Percentiles rank a stretch among this genome's conserved stretches.
Conservation (phyloP, 2,113 vertebrate species). For the Trogon surrucura region DNA sequence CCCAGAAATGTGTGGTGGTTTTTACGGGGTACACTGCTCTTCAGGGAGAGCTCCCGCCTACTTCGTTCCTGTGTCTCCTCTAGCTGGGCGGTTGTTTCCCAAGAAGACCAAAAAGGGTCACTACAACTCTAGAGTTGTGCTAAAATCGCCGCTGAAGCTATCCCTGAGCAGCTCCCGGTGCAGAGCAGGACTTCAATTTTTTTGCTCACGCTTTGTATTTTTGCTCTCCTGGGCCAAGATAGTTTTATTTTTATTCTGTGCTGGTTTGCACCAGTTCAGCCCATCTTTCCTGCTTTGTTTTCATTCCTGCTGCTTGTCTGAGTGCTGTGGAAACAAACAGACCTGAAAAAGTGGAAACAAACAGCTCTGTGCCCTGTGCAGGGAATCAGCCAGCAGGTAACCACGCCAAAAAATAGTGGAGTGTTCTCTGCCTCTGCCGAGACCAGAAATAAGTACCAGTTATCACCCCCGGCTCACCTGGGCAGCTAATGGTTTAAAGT, state of each 20-base stretch:
- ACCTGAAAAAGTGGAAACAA: neutral
- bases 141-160: neutral
- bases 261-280: neutral
- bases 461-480: neutral
- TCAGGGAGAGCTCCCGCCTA: neutral
- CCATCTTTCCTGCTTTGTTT: neutral
- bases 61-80: neutral
- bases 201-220: neutral
- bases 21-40: neutral
- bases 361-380: neutral
- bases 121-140: constrained; percentile 24
- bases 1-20: neutral
- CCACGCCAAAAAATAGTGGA: rapidly evolving
- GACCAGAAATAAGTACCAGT: neutral
- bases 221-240: neutral
- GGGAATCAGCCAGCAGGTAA: neutral
- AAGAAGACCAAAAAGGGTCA: constrained; percentile 48
- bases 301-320: neutral
- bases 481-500: neutral
- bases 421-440: neutral
- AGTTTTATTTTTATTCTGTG: neutral
- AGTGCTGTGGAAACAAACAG: neutral
- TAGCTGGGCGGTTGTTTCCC: neutral
- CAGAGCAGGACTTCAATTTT: neutral
- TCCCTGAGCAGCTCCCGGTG: rapidly evolving